phyloP scores from a whole-genome alignment of 2,888 invertebrate species.

The Lithophane semibrunnea region DNA sequence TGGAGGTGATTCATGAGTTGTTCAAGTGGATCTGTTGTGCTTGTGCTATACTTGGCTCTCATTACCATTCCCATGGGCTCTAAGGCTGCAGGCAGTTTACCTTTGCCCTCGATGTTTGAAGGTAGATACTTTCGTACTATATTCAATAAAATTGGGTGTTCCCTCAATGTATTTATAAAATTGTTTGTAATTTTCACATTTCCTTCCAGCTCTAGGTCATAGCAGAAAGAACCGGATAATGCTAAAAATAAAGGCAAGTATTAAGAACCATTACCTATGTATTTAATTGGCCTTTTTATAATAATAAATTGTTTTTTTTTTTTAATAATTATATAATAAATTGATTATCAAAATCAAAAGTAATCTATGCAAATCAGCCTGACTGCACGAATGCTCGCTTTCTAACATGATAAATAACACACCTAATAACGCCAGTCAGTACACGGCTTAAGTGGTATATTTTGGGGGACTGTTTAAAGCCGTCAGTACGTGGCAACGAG shows the following conservation, averaged over 20 bases:
- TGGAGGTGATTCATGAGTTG: slow-evolving; percentile 37
- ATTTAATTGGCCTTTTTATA: not conserved
- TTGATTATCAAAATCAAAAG: not conserved
- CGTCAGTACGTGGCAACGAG: no score
- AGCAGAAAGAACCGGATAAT: slow-evolving; percentile 36
- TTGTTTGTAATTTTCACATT: slow-evolving; percentile 28
- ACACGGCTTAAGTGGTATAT: no score
- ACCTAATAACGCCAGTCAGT: no score
- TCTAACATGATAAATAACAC: no score
- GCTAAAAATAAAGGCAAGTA: slow-evolving; percentile 21
- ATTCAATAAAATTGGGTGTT: not conserved
- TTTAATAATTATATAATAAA: not conserved
- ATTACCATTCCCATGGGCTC: not conserved
- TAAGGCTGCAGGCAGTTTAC: slow-evolving; percentile 2
- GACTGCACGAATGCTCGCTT: no score
- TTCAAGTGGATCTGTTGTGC: not conserved
- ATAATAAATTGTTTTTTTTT: no score
- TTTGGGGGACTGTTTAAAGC: no score
- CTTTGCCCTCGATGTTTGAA: not conserved
- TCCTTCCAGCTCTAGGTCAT: slow-evolving; percentile 56
- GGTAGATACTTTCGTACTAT: not conserved
- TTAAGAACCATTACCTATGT: not conserved
- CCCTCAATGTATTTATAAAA: slow-evolving; percentile 10
- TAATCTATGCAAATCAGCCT: no score
- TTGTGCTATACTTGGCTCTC: not conserved